phyloP scores from a whole-genome alignment of 2,113 vertebrate genomes.

The Sturnira hondurensis region DNA sequence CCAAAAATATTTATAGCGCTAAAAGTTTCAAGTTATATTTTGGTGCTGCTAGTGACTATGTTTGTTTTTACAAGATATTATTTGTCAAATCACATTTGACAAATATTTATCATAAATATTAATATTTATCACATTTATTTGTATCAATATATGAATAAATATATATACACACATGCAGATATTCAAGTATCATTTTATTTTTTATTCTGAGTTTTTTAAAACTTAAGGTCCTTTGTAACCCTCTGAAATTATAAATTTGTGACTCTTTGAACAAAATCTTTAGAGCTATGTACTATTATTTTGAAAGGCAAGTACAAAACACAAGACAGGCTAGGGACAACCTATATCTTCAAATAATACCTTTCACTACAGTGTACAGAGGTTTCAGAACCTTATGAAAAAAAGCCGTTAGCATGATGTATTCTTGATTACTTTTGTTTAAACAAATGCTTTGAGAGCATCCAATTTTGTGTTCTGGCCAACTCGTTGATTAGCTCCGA shows the following conservation, averaged over 20 bases:
- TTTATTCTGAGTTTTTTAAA: neutral
- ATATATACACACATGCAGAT: neutral
- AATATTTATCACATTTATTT: too few relatives aligned
- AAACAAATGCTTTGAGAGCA: slow-evolving; percentile 29
- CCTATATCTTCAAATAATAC: slow-evolving; percentile 51
- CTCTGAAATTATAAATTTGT: neutral
- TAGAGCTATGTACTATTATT: neutral
- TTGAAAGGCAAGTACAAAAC: neutral
- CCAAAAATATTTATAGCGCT: neutral
- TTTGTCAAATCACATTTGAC: neutral
- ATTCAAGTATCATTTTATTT: neutral
- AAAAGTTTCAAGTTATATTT: neutral
- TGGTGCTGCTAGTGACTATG: neutral
- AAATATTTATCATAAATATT: too few relatives aligned
- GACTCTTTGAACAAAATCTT: neutral
- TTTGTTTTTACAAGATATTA: neutral
- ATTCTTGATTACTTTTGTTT: slow-evolving; percentile 57
- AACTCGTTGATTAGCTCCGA: slow-evolving; percentile 48
- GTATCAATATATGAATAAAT: neutral
- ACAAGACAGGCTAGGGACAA: slow-evolving; percentile 12
- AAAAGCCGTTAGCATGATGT: slow-evolving; percentile 39
- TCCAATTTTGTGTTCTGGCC: slow-evolving; percentile 1
- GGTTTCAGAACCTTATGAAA: slow-evolving; percentile 47
- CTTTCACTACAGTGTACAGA: slow-evolving; percentile 43
- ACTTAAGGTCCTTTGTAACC: neutral